A percentile compares a stretch with the other conserved stretches of the same genome.
phyloP scores from a whole-genome alignment of 2,797 vertebrate species.

The Sarcoramphus papa region DNA sequence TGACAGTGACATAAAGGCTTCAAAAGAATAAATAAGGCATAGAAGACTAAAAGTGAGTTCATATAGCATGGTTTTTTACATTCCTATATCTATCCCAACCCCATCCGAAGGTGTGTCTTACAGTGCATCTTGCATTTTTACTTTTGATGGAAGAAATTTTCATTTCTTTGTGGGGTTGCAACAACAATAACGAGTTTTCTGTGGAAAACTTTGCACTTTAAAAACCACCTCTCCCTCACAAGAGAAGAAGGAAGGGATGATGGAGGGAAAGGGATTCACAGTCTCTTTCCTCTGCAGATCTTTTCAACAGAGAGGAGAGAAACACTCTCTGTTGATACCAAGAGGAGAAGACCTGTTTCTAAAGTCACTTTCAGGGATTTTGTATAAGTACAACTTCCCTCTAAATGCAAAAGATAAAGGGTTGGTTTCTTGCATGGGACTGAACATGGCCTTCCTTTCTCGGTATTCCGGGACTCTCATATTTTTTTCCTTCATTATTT shows the following conservation, averaged over 20 bases:
- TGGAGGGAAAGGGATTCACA: background rate
- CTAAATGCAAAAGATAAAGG: background rate
- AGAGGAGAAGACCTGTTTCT: background rate
- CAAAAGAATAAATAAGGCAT: background rate
- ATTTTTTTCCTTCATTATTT: background rate
- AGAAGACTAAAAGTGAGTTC: background rate
- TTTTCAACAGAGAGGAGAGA: background rate
- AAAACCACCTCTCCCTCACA: background rate
- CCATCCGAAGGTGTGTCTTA: fast-evolving
- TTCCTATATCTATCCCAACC: background rate
- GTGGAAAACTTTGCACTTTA: background rate
- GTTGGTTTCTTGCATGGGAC: background rate
- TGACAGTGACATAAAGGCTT: background rate
- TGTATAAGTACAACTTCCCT: background rate
- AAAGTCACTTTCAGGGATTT: background rate
- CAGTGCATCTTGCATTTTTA: background rate
- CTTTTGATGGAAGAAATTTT: background rate
- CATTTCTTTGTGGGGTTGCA: background rate
- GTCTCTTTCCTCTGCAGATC: background rate
- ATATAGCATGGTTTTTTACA: background rate
- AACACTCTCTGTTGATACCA: background rate
- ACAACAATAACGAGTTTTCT: background rate
- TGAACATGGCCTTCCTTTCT: background rate
- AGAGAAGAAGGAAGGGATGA: background rate
- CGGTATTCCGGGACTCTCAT: background rate